Evolutionary conservation across 2,888 invertebrate species (phyloP).

Genomic region (Trichogramma evanescens): DNA sequence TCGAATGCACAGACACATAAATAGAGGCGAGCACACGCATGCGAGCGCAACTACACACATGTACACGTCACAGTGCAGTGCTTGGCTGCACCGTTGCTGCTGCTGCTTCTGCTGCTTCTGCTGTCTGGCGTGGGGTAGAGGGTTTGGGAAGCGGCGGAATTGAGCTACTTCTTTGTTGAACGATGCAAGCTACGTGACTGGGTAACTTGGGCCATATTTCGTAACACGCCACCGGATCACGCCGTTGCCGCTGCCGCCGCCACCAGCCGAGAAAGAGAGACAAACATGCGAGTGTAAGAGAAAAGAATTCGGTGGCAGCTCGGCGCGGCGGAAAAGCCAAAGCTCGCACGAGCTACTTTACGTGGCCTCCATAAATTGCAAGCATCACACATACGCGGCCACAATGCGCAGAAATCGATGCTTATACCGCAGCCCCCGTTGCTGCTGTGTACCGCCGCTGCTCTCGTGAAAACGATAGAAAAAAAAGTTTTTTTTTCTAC

Average conservation of each 20-base stretch:
- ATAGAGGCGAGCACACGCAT: too few species aligned
- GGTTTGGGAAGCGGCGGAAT: constrained; percentile 19
- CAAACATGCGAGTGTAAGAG: not conserved
- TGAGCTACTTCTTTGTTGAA: constrained; percentile 29
- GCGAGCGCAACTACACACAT: too few species aligned
- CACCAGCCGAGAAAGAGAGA: not conserved
- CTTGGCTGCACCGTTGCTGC: too few species aligned
- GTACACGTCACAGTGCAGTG: too few species aligned
- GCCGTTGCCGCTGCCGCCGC: not conserved
- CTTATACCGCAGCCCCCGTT: not conserved
- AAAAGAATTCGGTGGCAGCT: constrained; percentile 1
- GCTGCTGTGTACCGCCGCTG: too few species aligned
- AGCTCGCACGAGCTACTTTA: not conserved
- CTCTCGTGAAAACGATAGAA: too few species aligned
- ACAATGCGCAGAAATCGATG: constrained; percentile 14
- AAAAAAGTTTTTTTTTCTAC: too few species aligned
- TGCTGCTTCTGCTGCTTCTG: too few species aligned
- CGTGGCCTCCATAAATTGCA: constrained; percentile 11
- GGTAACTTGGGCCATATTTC: constrained; percentile 29
- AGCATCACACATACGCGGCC: not conserved
- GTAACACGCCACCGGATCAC: constrained; percentile 15
- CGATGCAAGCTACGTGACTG: constrained; percentile 30
- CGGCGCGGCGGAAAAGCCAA: not conserved
- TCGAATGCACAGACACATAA: too few species aligned
- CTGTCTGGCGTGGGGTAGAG: too few species aligned